Base-by-base conservation (phyloP, 2,888 invertebrate species). In the Cyclophora punctaria region DNA sequence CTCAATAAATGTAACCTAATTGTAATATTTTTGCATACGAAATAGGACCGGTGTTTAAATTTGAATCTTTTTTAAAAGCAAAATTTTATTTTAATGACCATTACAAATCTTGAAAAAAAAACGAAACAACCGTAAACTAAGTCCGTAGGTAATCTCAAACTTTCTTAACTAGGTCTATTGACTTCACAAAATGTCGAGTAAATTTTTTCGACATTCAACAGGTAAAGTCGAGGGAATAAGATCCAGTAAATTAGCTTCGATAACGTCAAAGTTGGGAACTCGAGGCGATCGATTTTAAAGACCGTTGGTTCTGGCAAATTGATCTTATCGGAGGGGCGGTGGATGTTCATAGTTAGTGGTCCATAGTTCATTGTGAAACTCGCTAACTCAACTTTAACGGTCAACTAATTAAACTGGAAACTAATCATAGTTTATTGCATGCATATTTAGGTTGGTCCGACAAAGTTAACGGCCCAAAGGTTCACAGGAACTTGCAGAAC, bases 281-380 rank as follows among this genome's bases (percentile, higher is more conserved):
- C 58, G 64, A 66, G 61, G 71, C 56, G 50, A 56, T 62, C 64
- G 64, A 64, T 66, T 73, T 64, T 66, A 71, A 71, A 71, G 68
- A 69, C 67, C 66, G 65, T 62, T 42, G 50, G 58, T 53, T 62
- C 59, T 59, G 62, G 69, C 66, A 78, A 80, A 78, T 74, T 74
- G 75, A 75, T 76, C 76, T 75, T 76, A 78, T 75, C 75, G 66
- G 63, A 53, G 65, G 20, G 64, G 65, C 66, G 37, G 37, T 62
- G 71, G 69, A 71, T 73, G 75, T 78, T 74, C 73, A 71, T 76
- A 77, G 78, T 73, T 74, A 74, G 75, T 69, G 69, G 74, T 68
- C 70, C 67, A 69, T 68, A 70, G 73, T 72, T 74, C 71, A 73
- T 73, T 75, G 73, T 71, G 67, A 5, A 71, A 71, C 70, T 74